Percentiles rank a stretch among this genome's conserved stretches.
These are phyloP conservation scores for Caenorhabditis sp. DNA, from an alignment of 2,888 invertebrate species.

Conservation along the genomic window DNA sequence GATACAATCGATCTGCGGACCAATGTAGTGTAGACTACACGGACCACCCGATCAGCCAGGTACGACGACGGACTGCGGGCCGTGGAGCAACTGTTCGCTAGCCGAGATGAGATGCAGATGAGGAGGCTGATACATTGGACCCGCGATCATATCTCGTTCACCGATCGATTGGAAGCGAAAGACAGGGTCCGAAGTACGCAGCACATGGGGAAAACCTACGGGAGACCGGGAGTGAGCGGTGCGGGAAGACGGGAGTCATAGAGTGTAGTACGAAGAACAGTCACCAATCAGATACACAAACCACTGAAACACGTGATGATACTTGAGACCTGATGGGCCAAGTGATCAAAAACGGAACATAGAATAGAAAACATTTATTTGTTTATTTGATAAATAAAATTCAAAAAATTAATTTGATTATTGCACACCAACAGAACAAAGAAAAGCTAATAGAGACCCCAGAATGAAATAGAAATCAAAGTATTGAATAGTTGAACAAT, in stretches of 20 bases:
- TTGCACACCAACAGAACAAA: slow-evolving; percentile 30
- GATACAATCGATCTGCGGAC: not conserved
- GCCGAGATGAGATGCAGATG: slow-evolving; percentile 30
- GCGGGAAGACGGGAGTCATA: not conserved
- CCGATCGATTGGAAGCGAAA: slow-evolving; percentile 7
- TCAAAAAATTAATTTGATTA: slow-evolving; percentile 2
- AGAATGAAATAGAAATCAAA: not conserved
- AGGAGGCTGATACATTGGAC: slow-evolving; percentile 44
- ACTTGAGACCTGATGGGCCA: not conserved
- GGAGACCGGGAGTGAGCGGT: too few species aligned
- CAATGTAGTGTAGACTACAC: slow-evolving; percentile 35
- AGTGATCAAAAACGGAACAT: not conserved
- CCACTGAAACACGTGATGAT: not conserved
- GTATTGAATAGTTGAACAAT: not conserved
- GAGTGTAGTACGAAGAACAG: slow-evolving; percentile 8
- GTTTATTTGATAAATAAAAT: not conserved
- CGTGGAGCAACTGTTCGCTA: slow-evolving; percentile 46
- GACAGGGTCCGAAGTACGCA: slow-evolving; percentile 34
- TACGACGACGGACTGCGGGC: not conserved
- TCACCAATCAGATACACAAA: not conserved
- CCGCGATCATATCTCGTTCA: slow-evolving; percentile 40
- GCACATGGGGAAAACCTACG: not conserved
- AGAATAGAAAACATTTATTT: not conserved
- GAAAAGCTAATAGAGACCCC: slow-evolving; percentile 15
- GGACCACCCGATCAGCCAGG: slow-evolving; percentile 13